Conservation (phyloP, 37 sponge, comb jelly and placozoan species). For the Dysidea cf. avara region DNA sequence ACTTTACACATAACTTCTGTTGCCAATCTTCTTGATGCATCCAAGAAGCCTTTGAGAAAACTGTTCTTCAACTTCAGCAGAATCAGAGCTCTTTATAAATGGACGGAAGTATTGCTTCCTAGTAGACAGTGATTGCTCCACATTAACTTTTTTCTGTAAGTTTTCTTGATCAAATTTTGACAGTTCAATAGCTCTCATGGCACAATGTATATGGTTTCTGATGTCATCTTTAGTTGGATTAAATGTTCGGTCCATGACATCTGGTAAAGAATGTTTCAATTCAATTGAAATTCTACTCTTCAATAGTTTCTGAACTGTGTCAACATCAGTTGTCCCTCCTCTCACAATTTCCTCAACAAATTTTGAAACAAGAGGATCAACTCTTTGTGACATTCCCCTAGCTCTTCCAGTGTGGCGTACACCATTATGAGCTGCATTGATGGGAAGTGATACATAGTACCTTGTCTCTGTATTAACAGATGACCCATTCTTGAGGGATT, state of each 20-base stretch:
- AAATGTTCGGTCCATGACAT: neutral
- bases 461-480: neutral
- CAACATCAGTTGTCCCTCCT: conserved; percentile 14
- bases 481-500: neutral
- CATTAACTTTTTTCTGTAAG: conserved; percentile 9
- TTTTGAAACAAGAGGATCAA: conserved; percentile 8
- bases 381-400: conserved; percentile 23
- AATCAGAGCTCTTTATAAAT: conserved; percentile 12
- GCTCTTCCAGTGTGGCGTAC: conserved; percentile 8
- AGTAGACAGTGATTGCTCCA: too few species aligned
- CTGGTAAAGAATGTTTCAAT: neutral
- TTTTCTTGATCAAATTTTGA: conserved; percentile 27
- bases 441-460: conserved; percentile 32
- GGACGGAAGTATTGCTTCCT: conserved; percentile 23
- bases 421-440: conserved; percentile 20
- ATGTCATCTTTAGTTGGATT: conserved; percentile 22
- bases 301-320: conserved; percentile 5
- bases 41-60: too few species aligned
- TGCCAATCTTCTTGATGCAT: conserved; percentile 48
- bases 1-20: conserved; percentile 13
- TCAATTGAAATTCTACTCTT: neutral
- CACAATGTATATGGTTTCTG: conserved; percentile 23
- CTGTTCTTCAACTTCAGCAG: too few species aligned
- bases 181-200: conserved; percentile 20
- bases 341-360: conserved; percentile 23